These are phyloP conservation scores for Apolygus lucorum DNA, from an alignment of 1,140 invertebrate genomes.

Conservation along the genomic window DNA sequence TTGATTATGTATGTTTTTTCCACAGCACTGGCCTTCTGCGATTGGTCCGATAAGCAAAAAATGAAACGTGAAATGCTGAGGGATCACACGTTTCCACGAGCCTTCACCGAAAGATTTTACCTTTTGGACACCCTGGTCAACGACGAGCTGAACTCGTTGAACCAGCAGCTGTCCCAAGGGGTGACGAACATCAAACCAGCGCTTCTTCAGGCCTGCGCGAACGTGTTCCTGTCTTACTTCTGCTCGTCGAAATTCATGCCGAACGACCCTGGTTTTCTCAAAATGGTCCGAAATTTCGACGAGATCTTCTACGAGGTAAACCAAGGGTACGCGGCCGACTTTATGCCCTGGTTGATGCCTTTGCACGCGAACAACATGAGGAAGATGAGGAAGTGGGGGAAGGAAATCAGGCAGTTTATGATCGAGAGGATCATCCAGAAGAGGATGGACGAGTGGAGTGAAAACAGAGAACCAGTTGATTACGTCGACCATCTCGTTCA, in stretches of 20 bases:
- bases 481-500: slow-evolving; percentile 66
- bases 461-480: slow-evolving; percentile 41
- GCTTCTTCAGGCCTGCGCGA: slow-evolving; percentile 43
- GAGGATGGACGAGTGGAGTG: slow-evolving; percentile 41
- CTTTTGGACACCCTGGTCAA: slow-evolving; percentile 54
- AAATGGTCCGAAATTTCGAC: slow-evolving; percentile 65
- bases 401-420: slow-evolving; percentile 64
- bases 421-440: slow-evolving; percentile 58
- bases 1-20: no score
- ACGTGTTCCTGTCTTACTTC: slow-evolving; percentile 57
- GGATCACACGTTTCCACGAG: slow-evolving; percentile 61
- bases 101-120: slow-evolving; percentile 57
- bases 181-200: slow-evolving; percentile 33
- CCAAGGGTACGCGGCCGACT: slow-evolving; percentile 77
- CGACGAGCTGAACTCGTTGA: slow-evolving; percentile 49
- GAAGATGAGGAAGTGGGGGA: slow-evolving; percentile 56
- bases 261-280: slow-evolving; percentile 53
- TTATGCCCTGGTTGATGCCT: slow-evolving; percentile 72
- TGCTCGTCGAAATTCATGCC: slow-evolving; percentile 59
- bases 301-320: slow-evolving; percentile 85
- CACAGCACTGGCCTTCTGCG: slow-evolving; percentile 73
- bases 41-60: slow-evolving; percentile 75
- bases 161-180: slow-evolving; percentile 42
- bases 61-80: slow-evolving; percentile 56
- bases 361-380: slow-evolving; percentile 60